Evolutionary conservation across 1,140 invertebrate genomes (phyloP), one percentile per base, ranked within the genome.

Genomic region (Uloborus diversus): DNA sequence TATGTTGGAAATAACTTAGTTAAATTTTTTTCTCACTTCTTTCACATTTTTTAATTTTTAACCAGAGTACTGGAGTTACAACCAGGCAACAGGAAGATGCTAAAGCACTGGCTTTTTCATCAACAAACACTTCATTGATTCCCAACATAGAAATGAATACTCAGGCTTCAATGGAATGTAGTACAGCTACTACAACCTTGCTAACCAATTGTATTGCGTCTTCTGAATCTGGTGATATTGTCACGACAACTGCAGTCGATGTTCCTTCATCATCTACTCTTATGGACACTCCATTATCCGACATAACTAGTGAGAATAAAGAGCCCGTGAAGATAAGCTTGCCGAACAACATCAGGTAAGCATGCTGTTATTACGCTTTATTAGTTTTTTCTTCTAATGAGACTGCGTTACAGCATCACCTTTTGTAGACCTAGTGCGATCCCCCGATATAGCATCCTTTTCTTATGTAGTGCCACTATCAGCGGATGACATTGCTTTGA

Each of bases 81-180:
- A 81, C 79, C 14, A 56, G 79, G 30, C 79, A 81, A 17, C 79
- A 81, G 68, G 70, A 81, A 51, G 79, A 81, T 65, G 79, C 79
- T 5, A 80, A 80, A 35, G 47, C 65, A 14, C 56, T 47, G 20
- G 32, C 69, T 33, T 23, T 65, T 11, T 42, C 35, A 13, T 79
- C 82, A 35, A 64, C 82, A 13, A 68, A 53, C 42, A 35, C 79
- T 25, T 69, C 69, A 25, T 51, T 59, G 30, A 65, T 49, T 37
- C 68, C 59, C 23, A 75, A 47, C 32, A 59, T 27, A 32, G 68
- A 51, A 17, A 70, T 75, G 3, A 65, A 47, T 62, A n/a, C 28
- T 20, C 49, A 73, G 30, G 23, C 56, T 23, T 59, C 85, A 4
- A 82, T 85, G 17, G 82, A 85, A 25, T 69, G 85, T 28, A 84